Evolutionary conservation across 2,797 vertebrate species (phyloP).

Genomic region (Anabas testudineus): DNA sequence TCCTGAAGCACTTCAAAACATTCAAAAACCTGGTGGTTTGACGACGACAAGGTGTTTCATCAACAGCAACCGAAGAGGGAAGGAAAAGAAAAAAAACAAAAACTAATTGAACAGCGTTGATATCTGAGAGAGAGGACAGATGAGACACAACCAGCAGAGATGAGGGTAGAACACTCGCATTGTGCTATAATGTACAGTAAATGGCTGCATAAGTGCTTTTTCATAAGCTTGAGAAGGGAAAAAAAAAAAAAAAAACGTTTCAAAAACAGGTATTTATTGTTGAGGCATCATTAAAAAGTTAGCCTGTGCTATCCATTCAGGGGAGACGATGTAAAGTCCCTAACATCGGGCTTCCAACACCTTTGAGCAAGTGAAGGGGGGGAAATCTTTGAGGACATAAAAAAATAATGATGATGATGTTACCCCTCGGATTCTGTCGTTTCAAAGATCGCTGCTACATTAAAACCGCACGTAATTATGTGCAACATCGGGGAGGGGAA

Average conservation of each 20-base stretch:
- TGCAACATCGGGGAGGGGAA: conserved; percentile 75
- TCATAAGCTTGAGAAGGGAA: conserved; percentile 64
- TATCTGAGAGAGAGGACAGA: conserved; percentile 38
- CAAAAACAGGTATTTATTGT: conserved; percentile 65
- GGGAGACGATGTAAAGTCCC: conserved; percentile 62
- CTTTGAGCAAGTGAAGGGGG: conserved; percentile 43
- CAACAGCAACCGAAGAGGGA: conserved; percentile 42
- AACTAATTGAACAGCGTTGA: neutral
- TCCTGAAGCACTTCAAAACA: conserved; percentile 74
- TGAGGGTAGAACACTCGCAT: conserved; percentile 69
- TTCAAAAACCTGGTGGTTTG: conserved; percentile 67
- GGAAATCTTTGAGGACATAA: conserved; percentile 71
- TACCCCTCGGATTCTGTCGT: conserved; percentile 65
- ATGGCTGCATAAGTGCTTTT: conserved; percentile 83
- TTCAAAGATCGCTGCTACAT: conserved; percentile 85
- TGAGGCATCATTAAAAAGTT: conserved; percentile 75
- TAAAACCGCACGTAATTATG: conserved; percentile 81
- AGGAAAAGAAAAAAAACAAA: conserved; percentile 28
- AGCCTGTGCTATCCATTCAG: conserved; percentile 81
- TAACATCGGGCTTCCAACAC: conserved; percentile 52
- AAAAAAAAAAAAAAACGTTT: conserved; percentile 30
- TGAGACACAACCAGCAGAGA: conserved; percentile 66
- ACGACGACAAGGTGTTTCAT: conserved; percentile 38
- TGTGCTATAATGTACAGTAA: conserved; percentile 83
- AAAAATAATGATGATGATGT: conserved; percentile 62